A percentile compares a stretch with the other conserved stretches of the same genome.
Evolutionary conservation across 2,888 invertebrate species (phyloP).

Genomic region (Eupeodes luniger): DNA sequence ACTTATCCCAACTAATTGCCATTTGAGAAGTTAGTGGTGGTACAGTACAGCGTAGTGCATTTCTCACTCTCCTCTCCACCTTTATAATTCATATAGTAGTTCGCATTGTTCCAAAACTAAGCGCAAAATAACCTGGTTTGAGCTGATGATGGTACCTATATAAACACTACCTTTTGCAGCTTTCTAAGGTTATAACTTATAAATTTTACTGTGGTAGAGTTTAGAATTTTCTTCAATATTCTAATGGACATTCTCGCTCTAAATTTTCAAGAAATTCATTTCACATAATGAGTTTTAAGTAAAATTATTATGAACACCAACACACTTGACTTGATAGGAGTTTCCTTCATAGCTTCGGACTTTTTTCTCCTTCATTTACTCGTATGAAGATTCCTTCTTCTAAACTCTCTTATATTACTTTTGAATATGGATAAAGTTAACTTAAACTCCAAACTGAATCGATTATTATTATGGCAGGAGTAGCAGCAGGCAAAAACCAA

Average conservation of each 20-base stretch:
- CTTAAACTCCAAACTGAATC: conserved; percentile 4
- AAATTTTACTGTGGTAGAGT: conserved; percentile 32
- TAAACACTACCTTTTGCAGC: conserved; percentile 2
- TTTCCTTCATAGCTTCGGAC: conserved; percentile 20
- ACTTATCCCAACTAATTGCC: conserved; percentile 69
- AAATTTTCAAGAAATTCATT: conserved; percentile 51
- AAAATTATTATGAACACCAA: conserved; percentile 72
- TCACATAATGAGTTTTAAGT: conserved; percentile 68
- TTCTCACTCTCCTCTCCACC: conserved; percentile 19
- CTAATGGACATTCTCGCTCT: conserved; percentile 70
- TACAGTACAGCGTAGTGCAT: conserved; percentile 36
- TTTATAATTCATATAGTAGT: neutral
- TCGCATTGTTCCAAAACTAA: conserved; percentile 7
- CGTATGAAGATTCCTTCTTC: no score
- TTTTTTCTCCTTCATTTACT: neutral
- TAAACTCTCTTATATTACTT: neutral
- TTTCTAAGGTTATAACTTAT: conserved; percentile 49
- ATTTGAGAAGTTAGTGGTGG: conserved; percentile 61
- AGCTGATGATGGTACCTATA: neutral
- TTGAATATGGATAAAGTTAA: conserved; percentile 51
- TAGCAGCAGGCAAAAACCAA: conserved; percentile 30
- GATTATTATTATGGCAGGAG: neutral
- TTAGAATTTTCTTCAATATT: conserved; percentile 4
- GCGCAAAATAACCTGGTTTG: neutral
- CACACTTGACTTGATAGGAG: conserved; percentile 56